Percentiles rank a stretch among this genome's conserved stretches.
Evolutionary conservation across 2,888 invertebrate species (phyloP).

Genomic region (Ceramica pisi): DNA sequence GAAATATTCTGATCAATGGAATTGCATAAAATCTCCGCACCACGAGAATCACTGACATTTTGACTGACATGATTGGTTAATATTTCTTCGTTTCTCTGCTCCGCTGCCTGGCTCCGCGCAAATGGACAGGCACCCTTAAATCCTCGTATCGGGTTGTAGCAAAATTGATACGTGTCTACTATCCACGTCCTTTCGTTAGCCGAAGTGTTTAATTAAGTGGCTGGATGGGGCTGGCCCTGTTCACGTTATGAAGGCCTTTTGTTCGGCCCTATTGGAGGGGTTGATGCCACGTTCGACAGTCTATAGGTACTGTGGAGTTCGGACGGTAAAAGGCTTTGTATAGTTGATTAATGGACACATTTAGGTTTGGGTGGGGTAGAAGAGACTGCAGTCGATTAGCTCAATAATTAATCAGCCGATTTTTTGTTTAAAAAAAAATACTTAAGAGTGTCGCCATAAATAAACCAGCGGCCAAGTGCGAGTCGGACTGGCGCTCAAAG

Average conservation of each 20-base stretch:
- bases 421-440: neutral
- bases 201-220: conserved; percentile 60
- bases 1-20: no score
- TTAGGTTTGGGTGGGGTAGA: neutral
- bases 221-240: conserved; percentile 30
- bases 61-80: no score
- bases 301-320: neutral
- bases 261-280: conserved; percentile 28
- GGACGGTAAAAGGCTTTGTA: conserved; percentile 20
- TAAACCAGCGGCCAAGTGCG: no score
- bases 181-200: conserved; percentile 23
- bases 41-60: no score
- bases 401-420: neutral
- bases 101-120: no score
- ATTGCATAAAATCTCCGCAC: no score
- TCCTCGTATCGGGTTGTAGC: conserved; percentile 9
- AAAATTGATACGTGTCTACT: conserved; percentile 27
- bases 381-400: neutral
- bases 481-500: no score
- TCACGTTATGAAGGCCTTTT: conserved; percentile 50
- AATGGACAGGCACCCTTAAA: no score
- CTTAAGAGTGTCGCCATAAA: neutral
- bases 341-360: conserved; percentile 33
- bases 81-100: no score
- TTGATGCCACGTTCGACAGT: conserved; percentile 7